Percentiles rank a stretch among this genome's conserved stretches.
These are phyloP conservation scores for Phallusia fumigata DNA, from an alignment of 23 tunicate species.

Conservation along the genomic window DNA sequence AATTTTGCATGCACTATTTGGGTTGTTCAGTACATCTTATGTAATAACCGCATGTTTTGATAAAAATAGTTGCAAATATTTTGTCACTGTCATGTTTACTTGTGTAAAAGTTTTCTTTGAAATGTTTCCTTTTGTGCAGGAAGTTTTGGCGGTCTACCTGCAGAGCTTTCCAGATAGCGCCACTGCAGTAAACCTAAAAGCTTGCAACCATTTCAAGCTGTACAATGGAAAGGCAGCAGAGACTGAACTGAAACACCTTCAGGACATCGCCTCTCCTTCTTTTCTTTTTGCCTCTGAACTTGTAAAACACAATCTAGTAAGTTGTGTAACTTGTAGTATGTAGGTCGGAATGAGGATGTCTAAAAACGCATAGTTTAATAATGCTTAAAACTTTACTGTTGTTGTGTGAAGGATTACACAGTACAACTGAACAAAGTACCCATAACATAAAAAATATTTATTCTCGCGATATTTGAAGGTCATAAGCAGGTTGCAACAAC, in stretches of 20 bases:
- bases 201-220: constrained; percentile 95
- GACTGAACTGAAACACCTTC: constrained; percentile 82
- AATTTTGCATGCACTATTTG: no score
- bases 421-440: no score
- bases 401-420: neutral
- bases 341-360: no score
- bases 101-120: neutral
- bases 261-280: constrained; percentile 60
- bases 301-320: constrained; percentile 91
- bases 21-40: no score
- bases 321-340: constrained; percentile 5
- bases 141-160: constrained; percentile 94
- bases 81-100: no score
- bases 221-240: constrained; percentile 98
- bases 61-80: no score
- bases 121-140: constrained; percentile 32
- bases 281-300: constrained; percentile 82
- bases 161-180: constrained; percentile 90
- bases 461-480: no score
- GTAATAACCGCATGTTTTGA: no score
- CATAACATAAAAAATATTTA: no score
- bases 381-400: neutral
- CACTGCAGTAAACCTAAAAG: constrained; percentile 91
- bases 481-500: no score
- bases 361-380: neutral